Evolutionary conservation across 2,797 vertebrate genomes (phyloP).

Genomic region (Peromyscus aztecus): DNA sequence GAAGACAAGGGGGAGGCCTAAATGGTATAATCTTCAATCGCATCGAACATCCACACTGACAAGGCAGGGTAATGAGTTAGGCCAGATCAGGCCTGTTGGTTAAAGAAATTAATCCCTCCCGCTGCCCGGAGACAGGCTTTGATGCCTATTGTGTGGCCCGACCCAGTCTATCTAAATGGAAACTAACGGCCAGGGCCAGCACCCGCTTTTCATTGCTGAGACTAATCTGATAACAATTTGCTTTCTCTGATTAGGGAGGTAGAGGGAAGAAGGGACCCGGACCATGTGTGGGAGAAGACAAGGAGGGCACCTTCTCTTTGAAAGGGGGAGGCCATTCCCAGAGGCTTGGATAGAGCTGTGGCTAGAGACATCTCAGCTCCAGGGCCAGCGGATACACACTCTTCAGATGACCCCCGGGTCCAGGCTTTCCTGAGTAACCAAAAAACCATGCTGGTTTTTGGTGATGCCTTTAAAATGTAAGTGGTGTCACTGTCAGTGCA

Average conservation of each 20-base stretch:
- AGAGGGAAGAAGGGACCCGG: conserved; percentile 41
- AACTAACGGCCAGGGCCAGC: conserved; percentile 92
- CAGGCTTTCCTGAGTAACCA: not conserved
- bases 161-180: conserved; percentile 99
- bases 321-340: not conserved
- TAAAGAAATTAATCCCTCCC: conserved; percentile 94
- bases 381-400: accelerated
- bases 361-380: not conserved
- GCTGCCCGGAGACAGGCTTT: conserved; percentile 92
- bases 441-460: accelerated
- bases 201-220: conserved; percentile 89
- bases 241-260: conserved; percentile 81
- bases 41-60: conserved; percentile 95
- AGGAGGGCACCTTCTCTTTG: not conserved
- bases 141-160: conserved; percentile 93
- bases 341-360: not conserved
- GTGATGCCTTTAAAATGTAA: not conserved
- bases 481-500: not conserved
- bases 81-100: conserved; percentile 94
- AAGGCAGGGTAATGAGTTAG: conserved; percentile 98
- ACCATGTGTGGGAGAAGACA: not conserved
- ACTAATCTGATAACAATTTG: conserved; percentile 92
- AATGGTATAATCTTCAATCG: conserved; percentile 99
- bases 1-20: conserved; percentile 91
- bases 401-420: not conserved